These are phyloP conservation scores for Oreocharis arfaki DNA, from an alignment of 2,113 vertebrate species.

Conservation along the genomic window DNA sequence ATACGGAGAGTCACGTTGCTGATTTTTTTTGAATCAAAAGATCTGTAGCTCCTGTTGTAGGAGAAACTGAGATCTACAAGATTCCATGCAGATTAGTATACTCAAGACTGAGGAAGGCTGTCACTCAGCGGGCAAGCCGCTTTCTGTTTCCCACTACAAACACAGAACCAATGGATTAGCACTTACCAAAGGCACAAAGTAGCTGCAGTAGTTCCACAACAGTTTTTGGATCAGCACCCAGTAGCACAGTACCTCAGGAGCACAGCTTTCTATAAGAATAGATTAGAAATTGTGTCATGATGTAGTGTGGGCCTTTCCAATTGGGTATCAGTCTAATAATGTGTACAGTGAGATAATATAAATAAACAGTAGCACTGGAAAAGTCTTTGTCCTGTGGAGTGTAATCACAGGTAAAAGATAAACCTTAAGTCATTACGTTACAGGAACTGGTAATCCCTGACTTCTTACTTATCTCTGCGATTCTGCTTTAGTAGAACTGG, in stretches of 20 bases:
- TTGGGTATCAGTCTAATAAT: background rate
- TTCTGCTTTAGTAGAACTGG: background rate
- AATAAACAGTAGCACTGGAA: background rate
- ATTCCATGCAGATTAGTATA: background rate
- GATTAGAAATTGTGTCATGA: background rate
- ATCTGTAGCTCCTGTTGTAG: background rate
- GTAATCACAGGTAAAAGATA: constrained; percentile 10
- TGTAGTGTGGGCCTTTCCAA: background rate
- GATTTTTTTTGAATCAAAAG: background rate
- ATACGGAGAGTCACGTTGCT: rapidly evolving
- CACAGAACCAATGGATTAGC: background rate
- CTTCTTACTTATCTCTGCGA: background rate
- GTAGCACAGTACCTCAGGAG: background rate
- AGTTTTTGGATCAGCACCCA: background rate
- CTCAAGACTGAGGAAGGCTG: background rate
- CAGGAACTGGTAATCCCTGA: background rate
- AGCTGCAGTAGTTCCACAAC: background rate
- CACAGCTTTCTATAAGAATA: background rate
- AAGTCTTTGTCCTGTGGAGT: background rate
- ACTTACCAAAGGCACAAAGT: background rate
- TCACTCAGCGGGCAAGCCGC: background rate
- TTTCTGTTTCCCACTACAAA: background rate
- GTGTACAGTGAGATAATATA: background rate
- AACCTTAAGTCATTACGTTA: background rate
- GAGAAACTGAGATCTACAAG: background rate